Base-by-base conservation (phyloP, 2,888 invertebrate genomes). In the Acleris cristana region DNA sequence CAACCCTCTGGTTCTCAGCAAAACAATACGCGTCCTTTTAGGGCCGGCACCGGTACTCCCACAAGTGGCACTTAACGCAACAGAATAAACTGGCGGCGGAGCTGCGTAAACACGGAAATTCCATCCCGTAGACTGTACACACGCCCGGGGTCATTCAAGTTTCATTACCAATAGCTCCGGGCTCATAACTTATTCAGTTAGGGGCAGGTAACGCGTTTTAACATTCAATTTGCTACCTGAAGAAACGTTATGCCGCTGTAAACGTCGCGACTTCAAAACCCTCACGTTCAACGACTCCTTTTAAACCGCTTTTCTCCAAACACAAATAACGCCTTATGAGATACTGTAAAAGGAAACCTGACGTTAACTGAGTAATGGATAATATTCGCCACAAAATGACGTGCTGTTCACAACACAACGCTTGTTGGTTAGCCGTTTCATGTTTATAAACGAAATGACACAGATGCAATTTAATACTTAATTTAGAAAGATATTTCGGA, bases 141-240 rank as follows among this genome's bases (percentile, higher is more conserved):
- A 82, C 77, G 82, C 82, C 83, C 76, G 80, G 75, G 87, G 88
- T 88, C 89, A 91, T 90, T 87, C 89, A 87, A 88, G 87, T 91
- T 90, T 90, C 89, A 90, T 89, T 86, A 88, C 89, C 90, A 88
- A 90, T 90, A 90, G 85, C 87, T 85, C 82, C 79, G 72, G 73
- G 79, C 87, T 86, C 87, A 88, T 90, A 89, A 90, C 88, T 90
- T 90, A 91, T 90, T 91, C 90, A 90, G 86, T 84, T 84, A 86
- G 81, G 88, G 87, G 83, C 88, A 88, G 87, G 89, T 87, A 85
- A 87, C 86, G 84, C 82, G 83, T 84, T 89, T 89, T 89, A 88
- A 89, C 89, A 90, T 90, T 90, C 89, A 90, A 90, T 90, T 90
- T 87, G 85, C 83, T 83, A 80, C 83, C 83, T 79, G 82, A 87